Evolutionary conservation across 2,888 invertebrate species (phyloP).

Genomic region (Epinotia demarniana): DNA sequence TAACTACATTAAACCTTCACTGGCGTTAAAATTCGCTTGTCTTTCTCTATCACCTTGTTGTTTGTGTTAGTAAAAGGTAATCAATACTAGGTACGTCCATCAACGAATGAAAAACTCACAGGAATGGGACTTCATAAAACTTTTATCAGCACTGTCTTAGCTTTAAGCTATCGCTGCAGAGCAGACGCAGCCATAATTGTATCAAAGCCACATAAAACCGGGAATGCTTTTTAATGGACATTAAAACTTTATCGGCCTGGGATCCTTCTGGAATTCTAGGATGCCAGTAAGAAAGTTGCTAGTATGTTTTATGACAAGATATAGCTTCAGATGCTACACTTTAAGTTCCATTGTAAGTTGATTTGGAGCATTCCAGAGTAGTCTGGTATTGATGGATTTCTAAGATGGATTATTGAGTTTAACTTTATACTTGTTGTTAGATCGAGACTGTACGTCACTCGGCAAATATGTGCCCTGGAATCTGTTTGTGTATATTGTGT

Average conservation of each 20-base stretch:
- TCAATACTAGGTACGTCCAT: not conserved
- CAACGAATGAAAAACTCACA: conserved; percentile 3
- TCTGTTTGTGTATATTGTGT: too few relatives aligned
- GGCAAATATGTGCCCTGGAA: too few relatives aligned
- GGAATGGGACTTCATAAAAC: conserved; percentile 16
- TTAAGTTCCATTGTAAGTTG: not conserved
- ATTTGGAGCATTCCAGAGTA: not conserved
- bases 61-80: not conserved
- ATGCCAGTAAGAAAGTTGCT: conserved; percentile 9
- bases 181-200: conserved; percentile 23
- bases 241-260: conserved; percentile 29
- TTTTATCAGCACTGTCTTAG: conserved; percentile 6
- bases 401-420: too few relatives aligned
- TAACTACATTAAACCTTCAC: too few relatives aligned
- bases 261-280: not conserved
- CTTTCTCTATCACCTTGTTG: not conserved
- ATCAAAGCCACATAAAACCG: conserved; percentile 28
- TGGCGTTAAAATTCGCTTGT: not conserved
- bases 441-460: too few relatives aligned
- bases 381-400: too few relatives aligned
- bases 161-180: conserved; percentile 6
- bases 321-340: not conserved
- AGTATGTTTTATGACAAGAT: not conserved
- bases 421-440: too few relatives aligned
- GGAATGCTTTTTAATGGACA: conserved; percentile 30